Base-by-base conservation (phyloP, 2,113 vertebrate genomes). In the Polyodon spathula region DNA sequence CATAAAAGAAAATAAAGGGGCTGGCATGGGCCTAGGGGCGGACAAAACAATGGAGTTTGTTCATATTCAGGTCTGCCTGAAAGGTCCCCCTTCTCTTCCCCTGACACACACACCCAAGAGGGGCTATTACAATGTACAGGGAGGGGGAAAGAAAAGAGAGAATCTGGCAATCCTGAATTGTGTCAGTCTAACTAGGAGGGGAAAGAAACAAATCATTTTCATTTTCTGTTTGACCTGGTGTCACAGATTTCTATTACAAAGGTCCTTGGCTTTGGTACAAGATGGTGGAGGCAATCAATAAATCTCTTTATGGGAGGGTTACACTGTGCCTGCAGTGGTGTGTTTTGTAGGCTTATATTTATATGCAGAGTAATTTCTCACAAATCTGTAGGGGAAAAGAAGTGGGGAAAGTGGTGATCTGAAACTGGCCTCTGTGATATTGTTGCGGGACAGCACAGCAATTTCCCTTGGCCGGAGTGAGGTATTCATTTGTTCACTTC, bases 21-120 rank as follows among this genome's bases (percentile, higher is more conserved):
- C 72, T 76, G 80, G 84, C 83, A 79, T 79, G 82, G 79, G 84
- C 81, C 73, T 75, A 79, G 80, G 76, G 79, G 71, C 71, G 76
- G 75, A 78, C 78, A 79, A 84, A 84, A 85, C 86, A 89, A 87
- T 86, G 84, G 83, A 86, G 85, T 88, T 86, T 88, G 85, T 87
- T 82, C 84, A 86, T 88, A 87, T 89, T 87, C 85, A 86, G 78
- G 81, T n/a, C 72, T 38, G 68, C 68, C 85, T 86, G 80, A 86
- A 88, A 86, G 84, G 71, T 65, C 70, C 63, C 74, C 70, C 69
- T 74, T 58, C 69, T 70, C 67, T 61, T 64, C 66, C 73, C 75
- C 65, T 62, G 42, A 43, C 53, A 61, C 53, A 44, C 76, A 41
- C 59, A 46, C 53, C 63, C 56, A 63, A 60, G 59, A 16, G 63